Evolutionary conservation across 2,888 invertebrate genomes (phyloP), one percentile per base, ranked within the genome.

Genomic region (Agriotes lineatus): DNA sequence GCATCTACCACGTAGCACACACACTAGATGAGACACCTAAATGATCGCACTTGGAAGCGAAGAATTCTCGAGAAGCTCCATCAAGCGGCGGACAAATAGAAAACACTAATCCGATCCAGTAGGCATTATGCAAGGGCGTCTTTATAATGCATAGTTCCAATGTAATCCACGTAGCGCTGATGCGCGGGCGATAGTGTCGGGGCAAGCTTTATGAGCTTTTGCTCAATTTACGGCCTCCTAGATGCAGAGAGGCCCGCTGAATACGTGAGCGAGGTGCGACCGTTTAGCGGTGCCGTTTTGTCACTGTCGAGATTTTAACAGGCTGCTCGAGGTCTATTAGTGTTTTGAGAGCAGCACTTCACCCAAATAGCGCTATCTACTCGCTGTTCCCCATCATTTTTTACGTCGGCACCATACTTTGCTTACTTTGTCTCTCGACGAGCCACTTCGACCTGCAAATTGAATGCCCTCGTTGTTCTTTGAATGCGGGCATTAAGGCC

Each of bases 161-260:
- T 83, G 82, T 81, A 78, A 78, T 78, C 81, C 83, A 83, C 83
- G 83, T 83, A 82, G 78, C 77, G 79, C 79, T 80, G 82, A 83
- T 82, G 81, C 77, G 80, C 80, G 75, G 75, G 80, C 82, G 83
- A 83, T 83, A 83, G 80, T 83, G 83, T 83, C 83, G 79, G 78
- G 78, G 74, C 79, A 80, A 81, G 81, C 79, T 83, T 83, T 83
- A 83, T 83, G 82, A 79, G 80, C 77, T 77, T 78, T 72, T 78
- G 81, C 78, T 78, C 81, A 81, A 82, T 82, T 82, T 82, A 82
- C 82, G 80, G 79, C 77, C 77, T 77, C 71, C 71, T 67, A 72
- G 77, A 77, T 77, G 75, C 77, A 76, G 76, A 72, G 75, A 72
- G 72, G 75, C 73, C 76, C 77, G 74, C 71, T 74, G 74, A 78